Evolutionary conservation across 2,888 invertebrate genomes (phyloP), one percentile per base, ranked within the genome.

Genomic region (Perizoma affinitatum): DNA sequence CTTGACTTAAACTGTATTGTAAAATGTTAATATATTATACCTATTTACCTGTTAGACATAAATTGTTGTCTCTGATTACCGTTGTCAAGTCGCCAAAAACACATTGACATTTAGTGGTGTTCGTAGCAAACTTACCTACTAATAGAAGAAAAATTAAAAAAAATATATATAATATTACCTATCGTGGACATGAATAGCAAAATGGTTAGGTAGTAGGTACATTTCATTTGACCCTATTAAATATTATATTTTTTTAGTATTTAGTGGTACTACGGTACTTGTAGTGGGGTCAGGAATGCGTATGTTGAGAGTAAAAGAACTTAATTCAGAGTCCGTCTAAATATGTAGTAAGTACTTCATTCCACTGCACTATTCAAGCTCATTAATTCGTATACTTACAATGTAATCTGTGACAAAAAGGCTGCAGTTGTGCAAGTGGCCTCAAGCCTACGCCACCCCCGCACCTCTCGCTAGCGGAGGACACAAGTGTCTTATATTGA

Each of bases 401-500:
- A 11, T 43, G 5, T 43, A 43, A 11, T 7, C 11, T 49, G 36
- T 38, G 49, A 22, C 33, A 38, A 35, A 51, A 42, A 55, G 54
- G 56, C 49, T 73, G 71, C 74, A 74, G 82, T 87, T 87, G 84
- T 83, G 88, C 82, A 86, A 87, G 74, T 67, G 82, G 66, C 87
- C 87, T 84, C 81, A 82, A 76, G 63, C 88, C 88, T 77, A 87
- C 88, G 73, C 72, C 62, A 56, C 75, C 74, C 74, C 77, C 74
- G 70, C 80, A 67, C 75, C 76, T 71, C 70, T 70, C 70, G 56
- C 68, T 72, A 63, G 67, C 73, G 71, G 66, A 77, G 75, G 56
- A 63, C 78, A 73, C 72, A 54, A 58, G 43, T 33, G 33, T 49
- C 42, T 38, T 49, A 8, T n/a, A 40, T 43, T 44, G 48, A 55